Conservation (phyloP, 2,888 invertebrate genomes). For the Bellardia pandia region DNA sequence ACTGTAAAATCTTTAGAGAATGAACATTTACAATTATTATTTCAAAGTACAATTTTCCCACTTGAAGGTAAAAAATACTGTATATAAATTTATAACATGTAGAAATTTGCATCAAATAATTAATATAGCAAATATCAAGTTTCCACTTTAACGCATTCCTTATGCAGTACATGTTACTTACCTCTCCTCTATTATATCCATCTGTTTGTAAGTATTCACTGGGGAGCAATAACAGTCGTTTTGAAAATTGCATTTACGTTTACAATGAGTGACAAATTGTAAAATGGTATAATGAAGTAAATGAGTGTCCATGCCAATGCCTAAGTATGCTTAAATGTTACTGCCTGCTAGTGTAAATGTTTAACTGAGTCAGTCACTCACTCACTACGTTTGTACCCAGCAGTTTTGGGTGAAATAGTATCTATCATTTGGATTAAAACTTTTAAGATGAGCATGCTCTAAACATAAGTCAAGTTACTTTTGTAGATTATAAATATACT, state of each 20-base stretch:
- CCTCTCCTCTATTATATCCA: slow-evolving; percentile 22
- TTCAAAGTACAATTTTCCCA: too few species aligned
- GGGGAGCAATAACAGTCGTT: slow-evolving; percentile 68
- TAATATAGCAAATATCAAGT: background rate
- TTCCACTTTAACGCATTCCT: slow-evolving; percentile 41
- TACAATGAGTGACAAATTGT: slow-evolving; percentile 63
- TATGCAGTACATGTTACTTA: slow-evolving; percentile 26
- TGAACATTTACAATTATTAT: too few species aligned
- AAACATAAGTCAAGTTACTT: too few species aligned
- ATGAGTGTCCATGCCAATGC: slow-evolving; percentile 42
- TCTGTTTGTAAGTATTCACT: slow-evolving; percentile 38
- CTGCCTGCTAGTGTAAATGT: background rate
- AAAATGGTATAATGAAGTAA: slow-evolving; percentile 63
- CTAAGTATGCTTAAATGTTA: background rate
- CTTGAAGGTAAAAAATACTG: too few species aligned
- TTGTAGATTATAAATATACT: too few species aligned
- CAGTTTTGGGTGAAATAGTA: too few species aligned
- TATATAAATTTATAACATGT: too few species aligned
- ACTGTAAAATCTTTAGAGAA: background rate
- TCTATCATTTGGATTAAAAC: too few species aligned
- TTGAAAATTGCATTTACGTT: slow-evolving; percentile 67
- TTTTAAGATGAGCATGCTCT: too few species aligned
- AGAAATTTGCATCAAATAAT: too few species aligned
- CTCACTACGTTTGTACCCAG: background rate
- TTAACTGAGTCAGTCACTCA: background rate